Evolutionary conservation across 2,888 invertebrate genomes (phyloP), one percentile per base, ranked within the genome.

Genomic region (Stenotaenia linearis): DNA sequence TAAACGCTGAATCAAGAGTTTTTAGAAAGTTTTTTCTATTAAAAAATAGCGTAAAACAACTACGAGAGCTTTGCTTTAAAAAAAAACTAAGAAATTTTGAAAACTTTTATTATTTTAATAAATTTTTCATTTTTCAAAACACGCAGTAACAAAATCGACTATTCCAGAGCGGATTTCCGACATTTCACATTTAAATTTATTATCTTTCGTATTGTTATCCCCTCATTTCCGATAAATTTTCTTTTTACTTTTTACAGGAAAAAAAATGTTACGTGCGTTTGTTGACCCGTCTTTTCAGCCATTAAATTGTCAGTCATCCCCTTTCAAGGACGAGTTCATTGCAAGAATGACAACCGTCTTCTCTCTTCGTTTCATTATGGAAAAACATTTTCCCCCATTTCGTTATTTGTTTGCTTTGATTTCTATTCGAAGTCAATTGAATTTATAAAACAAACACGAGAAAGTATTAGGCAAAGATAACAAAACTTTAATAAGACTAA

Each of bases 401-500:
- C 12, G n/a, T 18, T n/a, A 3, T 50, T 50, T 50, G n/a, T 3
- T 1, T 18, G 40, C 37, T 56, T 1, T 0, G 56, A n/a, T 45
- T 45, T 45, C 12, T 9, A 18, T 45, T 45, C 12, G 18, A 12
- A 4, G 4, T 45, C 45, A 5, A 7, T 45, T 45, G 45, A 18
- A 9, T 45, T 45, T 15, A 69, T n/a, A 12, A 12, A 10, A 15
- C 9, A 10, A 69, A 69, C 25, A 25, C 23, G 1, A 25, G 28
- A 28, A 28, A 10, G 7, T 10, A 25, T 12, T 10, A 69, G 25
- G 28, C 25, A 23, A 69, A 69, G 69, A 69, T 69, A 69, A 69
- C 69, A 69, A 69, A 69, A 69, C 12, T 69, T 69, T 69, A 69
- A 69, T 69, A 69, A 25, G 23, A 69, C 69, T 69, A 69, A 25